Evolutionary conservation across 2,888 invertebrate species (phyloP), one percentile per base, ranked within the genome.

Genomic region (Merodon equestris): DNA sequence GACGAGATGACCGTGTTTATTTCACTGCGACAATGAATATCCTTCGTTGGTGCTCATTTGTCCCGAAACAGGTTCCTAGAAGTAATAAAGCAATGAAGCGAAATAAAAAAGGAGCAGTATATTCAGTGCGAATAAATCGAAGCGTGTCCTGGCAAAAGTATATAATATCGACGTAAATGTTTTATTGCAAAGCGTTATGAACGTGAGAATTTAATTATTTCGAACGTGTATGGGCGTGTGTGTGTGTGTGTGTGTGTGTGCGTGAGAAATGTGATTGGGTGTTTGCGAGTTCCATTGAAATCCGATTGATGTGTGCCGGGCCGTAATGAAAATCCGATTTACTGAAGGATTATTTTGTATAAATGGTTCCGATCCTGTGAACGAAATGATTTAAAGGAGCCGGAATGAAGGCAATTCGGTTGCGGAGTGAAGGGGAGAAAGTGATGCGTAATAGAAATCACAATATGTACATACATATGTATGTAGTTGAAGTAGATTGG

Each of bases 131-230:
- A 27, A 27, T 27, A 7, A 7, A 14, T 19, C 38, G 19, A 54
- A 47, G 54, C 36, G 38, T 51, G 57, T 34, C 51, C 42, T 18
- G 42, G 42, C 44, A 14, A 51, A 51, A 53, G 44, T 47, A 38
- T 40, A 58, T 18, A 68, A 60, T 40, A 38, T 14, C 45, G 38
- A 27, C 51, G 58, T 68, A 68, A 68, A 68, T 68, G 36, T 60
- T 68, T 68, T 68, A 68, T 68, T 68, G 53, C 68, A 45, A 60
- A 45, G 60, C 58, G 58, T 68, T 68, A 68, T 68, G 58, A 60
- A 58, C 51, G 53, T 51, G 38, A 58, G 68, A 58, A 68, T 53
- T 68, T 68, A 68, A 68, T 68, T 68, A 58, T 58, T 45, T 27
- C 18, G 45, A 51, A 64, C 53, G 18, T 34, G n/a, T n/a, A n/a